Evolutionary conservation across 2,888 invertebrate genomes (phyloP).

Genomic region (Metopia argyrocephala): DNA sequence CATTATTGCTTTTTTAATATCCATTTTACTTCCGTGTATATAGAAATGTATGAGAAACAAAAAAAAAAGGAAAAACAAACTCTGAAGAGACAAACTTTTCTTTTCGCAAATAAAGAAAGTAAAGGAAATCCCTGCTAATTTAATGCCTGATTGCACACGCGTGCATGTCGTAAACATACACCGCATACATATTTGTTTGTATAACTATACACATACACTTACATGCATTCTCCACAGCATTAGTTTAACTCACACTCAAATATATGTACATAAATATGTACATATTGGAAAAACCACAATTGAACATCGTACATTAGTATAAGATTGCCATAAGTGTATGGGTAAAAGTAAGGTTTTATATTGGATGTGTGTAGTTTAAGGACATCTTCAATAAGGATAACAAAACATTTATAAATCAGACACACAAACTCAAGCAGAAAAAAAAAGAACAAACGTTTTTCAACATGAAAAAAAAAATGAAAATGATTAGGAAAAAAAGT

Average conservation of each 20-base stretch:
- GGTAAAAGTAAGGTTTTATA: neutral
- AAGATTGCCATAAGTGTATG: neutral
- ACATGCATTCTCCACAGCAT: neutral
- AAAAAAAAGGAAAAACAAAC: neutral
- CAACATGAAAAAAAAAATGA: conserved; percentile 5
- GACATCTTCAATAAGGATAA: conserved; percentile 38
- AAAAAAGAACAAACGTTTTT: conserved; percentile 13
- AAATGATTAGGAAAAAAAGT: too few relatives aligned
- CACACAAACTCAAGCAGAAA: neutral
- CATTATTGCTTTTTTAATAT: neutral
- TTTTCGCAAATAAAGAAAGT: conserved; percentile 11
- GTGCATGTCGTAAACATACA: conserved; percentile 52
- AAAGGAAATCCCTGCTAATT: conserved; percentile 49
- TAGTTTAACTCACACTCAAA: neutral
- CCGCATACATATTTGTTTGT: neutral
- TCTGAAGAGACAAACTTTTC: conserved; percentile 37
- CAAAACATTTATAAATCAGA: conserved; percentile 22
- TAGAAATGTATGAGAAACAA: neutral
- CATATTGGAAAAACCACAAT: conserved; percentile 24
- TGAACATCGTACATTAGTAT: conserved; percentile 1
- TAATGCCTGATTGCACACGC: conserved; percentile 51
- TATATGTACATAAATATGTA: too few relatives aligned
- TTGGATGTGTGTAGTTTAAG: conserved; percentile 4
- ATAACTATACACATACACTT: neutral
- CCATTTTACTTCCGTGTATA: neutral